Percentiles rank a stretch among this genome's conserved stretches.
These are phyloP conservation scores for Noctilio leporinus DNA, from an alignment of 2,113 vertebrate genomes.

Conservation along the genomic window DNA sequence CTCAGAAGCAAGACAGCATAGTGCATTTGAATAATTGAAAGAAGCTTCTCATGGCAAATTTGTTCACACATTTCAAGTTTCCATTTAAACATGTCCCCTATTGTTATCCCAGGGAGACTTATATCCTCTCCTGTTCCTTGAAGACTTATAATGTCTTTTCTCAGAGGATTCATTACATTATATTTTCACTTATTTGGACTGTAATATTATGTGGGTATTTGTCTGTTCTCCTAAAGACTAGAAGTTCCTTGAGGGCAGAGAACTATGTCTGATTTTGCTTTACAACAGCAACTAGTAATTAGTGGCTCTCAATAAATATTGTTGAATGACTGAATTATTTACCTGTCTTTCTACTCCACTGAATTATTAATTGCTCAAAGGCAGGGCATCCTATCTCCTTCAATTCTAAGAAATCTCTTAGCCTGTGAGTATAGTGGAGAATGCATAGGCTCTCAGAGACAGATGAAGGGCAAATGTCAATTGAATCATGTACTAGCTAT, in stretches of 20 bases:
- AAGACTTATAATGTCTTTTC: neutral
- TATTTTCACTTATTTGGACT: neutral
- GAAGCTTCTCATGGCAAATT: neutral
- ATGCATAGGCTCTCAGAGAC: neutral
- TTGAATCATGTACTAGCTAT: neutral
- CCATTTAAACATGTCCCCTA: neutral
- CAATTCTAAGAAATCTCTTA: neutral
- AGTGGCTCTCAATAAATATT: neutral
- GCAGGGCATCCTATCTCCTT: neutral
- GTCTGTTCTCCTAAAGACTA: neutral
- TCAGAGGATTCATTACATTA: neutral
- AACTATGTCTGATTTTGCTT: neutral
- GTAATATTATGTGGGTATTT: neutral
- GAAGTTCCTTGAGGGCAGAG: neutral
- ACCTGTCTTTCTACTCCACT: neutral
- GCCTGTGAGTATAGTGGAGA: neutral
- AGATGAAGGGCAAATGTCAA: neutral
- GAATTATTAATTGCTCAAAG: neutral
- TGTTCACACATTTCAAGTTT: neutral
- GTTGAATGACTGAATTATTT: neutral
- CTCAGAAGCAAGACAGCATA: neutral
- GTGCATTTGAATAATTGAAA: neutral
- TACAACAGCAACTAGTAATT: neutral
- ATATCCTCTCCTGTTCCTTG: neutral
- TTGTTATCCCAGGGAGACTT: neutral